Conservation (phyloP, 2,797 vertebrate genomes). For the Poeciliopsis paucimaculata region DNA sequence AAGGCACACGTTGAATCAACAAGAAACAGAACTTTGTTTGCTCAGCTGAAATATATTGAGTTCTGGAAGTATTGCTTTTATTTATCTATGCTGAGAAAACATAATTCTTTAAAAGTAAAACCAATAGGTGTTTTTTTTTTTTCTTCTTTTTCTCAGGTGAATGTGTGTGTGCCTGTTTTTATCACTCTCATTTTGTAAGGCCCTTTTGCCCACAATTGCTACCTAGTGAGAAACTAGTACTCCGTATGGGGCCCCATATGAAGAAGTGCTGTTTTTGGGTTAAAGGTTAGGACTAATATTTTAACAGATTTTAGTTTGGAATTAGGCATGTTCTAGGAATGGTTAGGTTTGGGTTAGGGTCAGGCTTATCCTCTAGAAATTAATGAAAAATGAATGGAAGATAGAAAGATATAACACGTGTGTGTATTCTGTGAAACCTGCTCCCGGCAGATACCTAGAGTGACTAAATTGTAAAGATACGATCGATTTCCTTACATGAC, state of each 20-base stretch:
- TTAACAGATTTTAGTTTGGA: not conserved
- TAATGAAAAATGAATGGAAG: not conserved
- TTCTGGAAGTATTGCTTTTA: not conserved
- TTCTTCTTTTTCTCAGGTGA: not conserved
- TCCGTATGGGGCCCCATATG: not conserved
- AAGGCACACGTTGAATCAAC: not conserved
- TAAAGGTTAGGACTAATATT: not conserved
- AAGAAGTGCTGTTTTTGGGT: not conserved
- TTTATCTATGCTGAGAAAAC: not conserved
- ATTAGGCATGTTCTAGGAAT: too few relatives aligned
- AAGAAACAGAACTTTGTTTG: constrained; percentile 6
- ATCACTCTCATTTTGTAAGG: not conserved
- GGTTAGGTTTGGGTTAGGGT: not conserved
- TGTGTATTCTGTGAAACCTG: constrained; percentile 5
- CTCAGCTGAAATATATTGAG: not conserved
- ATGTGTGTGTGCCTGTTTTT: constrained; percentile 17
- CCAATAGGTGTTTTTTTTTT: not conserved
- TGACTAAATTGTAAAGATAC: constrained; percentile 42
- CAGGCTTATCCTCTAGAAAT: not conserved
- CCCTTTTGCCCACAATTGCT: not conserved
- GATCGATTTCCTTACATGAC: constrained; percentile 41
- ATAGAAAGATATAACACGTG: not conserved
- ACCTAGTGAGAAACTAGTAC: not conserved
- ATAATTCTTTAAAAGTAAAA: not conserved
- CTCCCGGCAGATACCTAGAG: constrained; percentile 58